Evolutionary conservation across 2,888 invertebrate genomes (phyloP).

Genomic region (Drosophila glabriapex): DNA sequence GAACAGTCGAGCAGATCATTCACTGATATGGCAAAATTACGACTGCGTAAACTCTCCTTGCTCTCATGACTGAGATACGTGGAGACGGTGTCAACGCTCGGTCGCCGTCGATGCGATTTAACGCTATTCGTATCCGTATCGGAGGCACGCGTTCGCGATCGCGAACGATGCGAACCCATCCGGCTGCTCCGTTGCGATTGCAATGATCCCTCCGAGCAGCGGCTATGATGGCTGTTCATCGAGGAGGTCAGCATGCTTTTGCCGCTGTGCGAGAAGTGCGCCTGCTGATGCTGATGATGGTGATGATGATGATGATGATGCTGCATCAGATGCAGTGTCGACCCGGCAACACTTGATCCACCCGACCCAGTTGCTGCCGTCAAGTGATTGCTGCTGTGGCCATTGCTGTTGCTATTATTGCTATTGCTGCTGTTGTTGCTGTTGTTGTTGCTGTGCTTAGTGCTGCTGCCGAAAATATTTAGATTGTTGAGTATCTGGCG

Average conservation of each 20-base stretch:
- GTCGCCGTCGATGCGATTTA: constrained; percentile 91
- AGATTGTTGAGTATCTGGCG: constrained; percentile 92
- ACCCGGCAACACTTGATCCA: constrained; percentile 43
- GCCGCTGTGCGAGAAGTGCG: constrained; percentile 81
- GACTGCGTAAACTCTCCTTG: constrained; percentile 89
- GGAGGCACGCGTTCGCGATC: constrained; percentile 85
- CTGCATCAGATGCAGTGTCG: constrained; percentile 60
- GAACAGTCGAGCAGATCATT: constrained; percentile 90
- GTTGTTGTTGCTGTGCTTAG: constrained; percentile 67
- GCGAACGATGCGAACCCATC: constrained; percentile 83
- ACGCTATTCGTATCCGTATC: constrained; percentile 88
- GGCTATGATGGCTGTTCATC: constrained; percentile 84
- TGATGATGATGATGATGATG: constrained; percentile 40
- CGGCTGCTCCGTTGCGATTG: constrained; percentile 83
- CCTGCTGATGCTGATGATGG: constrained; percentile 29
- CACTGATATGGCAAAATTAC: constrained; percentile 86
- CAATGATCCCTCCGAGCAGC: constrained; percentile 84
- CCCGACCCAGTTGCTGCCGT: constrained; percentile 21
- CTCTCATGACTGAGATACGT: constrained; percentile 95
- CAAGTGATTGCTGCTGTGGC: constrained; percentile 26
- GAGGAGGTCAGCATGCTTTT: constrained; percentile 82
- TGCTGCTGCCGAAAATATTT: constrained; percentile 89
- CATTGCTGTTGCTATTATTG: constrained; percentile 20
- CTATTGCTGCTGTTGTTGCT: constrained; percentile 27
- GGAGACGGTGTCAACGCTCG: constrained; percentile 94